Base-by-base conservation (phyloP, 2,888 invertebrate species). In the Platycheirus albimanus region DNA sequence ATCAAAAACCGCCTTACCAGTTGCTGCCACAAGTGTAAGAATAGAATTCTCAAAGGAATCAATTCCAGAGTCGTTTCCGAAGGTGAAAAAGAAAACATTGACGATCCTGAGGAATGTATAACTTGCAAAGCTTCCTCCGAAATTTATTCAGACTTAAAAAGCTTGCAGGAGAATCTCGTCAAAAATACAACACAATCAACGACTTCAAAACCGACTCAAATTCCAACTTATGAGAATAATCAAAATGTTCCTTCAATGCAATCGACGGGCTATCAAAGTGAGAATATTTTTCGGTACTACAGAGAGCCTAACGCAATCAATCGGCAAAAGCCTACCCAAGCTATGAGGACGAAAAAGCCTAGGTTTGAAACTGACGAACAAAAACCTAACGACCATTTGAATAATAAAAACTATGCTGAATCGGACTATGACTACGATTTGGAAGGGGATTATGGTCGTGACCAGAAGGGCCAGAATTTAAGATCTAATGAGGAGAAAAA, bases 11-110 rank as follows among this genome's bases (percentile, higher is more conserved):
- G 85, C 4, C 43, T 87, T 13, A 67, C 76, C 0, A 83, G 52
- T 17, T 87, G 86, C 52, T 87, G 87, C 11, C 75, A 85, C 7
- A 83, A 74, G 3, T 87, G 87, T 13, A 86, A 87, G 52, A 69
- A 85, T 2, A 66, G 70, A 5, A 83, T 86, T 36, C 56, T 85
- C 6, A 38, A 75, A 3, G 28, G 64, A 3, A 74, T 85, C 11
- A 61, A 70, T 17, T 51, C 78, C 5, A 61, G 52, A 20, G 15
- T 72, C 0, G 6, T 3, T 3, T 36, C 45, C 0, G 54, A 51
- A 13, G 11, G 1, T 1, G 45, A 43, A 2, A 3, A 20, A 0
- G 78, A 49, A 4, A 15, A 28, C 13, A 43, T 30, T 36, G 67
- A 38, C 6, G 47, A 47, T 20, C 4, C 20, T 13, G 66, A 77